Evolutionary conservation across 2,888 invertebrate species (phyloP).

Genomic region (Laspeyria flexula): DNA sequence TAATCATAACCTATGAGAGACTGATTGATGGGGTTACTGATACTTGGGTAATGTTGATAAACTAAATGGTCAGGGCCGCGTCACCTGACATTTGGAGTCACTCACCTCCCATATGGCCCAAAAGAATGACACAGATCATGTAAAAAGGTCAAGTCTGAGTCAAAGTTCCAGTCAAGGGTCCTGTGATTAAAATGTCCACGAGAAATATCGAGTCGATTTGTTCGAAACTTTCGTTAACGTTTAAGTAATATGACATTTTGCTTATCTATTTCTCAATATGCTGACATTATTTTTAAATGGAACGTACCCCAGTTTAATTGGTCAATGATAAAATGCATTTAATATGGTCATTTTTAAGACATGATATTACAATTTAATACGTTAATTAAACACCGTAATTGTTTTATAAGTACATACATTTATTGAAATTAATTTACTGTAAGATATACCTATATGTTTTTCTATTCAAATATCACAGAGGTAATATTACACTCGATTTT

Average conservation of each 20-base stretch:
- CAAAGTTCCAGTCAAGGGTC: constrained; percentile 31
- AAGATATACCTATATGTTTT: too few species aligned
- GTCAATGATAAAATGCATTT: constrained; percentile 1
- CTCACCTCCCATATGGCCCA: constrained; percentile 43
- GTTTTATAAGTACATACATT: too few species aligned
- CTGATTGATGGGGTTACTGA: constrained; percentile 54
- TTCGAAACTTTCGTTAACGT: constrained; percentile 22
- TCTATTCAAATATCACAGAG: too few species aligned
- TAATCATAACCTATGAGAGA: constrained; percentile 54
- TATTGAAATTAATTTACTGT: too few species aligned
- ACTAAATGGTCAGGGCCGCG: constrained; percentile 44
- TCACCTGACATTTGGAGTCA: constrained; percentile 51
- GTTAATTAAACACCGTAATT: too few species aligned
- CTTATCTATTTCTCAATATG: constrained; percentile 37
- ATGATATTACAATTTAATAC: too few species aligned
- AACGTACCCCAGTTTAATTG: constrained; percentile 10
- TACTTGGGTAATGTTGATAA: constrained; percentile 49
- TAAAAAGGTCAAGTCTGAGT: constrained; percentile 45
- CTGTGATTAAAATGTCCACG: constrained; percentile 33
- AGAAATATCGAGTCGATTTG: constrained; percentile 25
- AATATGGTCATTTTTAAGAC: neutral
- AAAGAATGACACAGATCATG: constrained; percentile 47
- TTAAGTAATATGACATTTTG: constrained; percentile 34
- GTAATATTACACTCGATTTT: too few species aligned
- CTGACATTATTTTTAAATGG: constrained; percentile 28